phyloP scores from a whole-genome alignment of 1,140 invertebrate genomes.

The Drosophila hydei region DNA sequence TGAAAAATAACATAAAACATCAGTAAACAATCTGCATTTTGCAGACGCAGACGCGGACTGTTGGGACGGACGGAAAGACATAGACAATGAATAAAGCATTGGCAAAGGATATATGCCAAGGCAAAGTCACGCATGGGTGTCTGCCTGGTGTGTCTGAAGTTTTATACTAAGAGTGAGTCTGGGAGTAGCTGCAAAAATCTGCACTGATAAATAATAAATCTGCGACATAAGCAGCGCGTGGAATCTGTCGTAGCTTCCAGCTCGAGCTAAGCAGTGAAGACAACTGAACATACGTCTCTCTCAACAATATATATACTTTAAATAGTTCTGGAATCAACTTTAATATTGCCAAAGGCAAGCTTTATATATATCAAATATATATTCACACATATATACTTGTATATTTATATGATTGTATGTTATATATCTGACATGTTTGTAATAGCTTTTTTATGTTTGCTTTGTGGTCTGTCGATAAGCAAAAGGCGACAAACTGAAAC shows the following conservation, averaged over 20 bases:
- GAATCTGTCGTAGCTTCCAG: slow-evolving; percentile 21
- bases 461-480: slow-evolving; percentile 46
- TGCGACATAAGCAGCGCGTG: slow-evolving; percentile 51
- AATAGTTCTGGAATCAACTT: too few relatives aligned
- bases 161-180: slow-evolving; percentile 46
- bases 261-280: slow-evolving; percentile 7
- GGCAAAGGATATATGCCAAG: slow-evolving; percentile 37
- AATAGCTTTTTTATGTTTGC: slow-evolving; percentile 67
- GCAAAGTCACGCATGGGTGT: slow-evolving; percentile 17
- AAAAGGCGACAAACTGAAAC: slow-evolving; percentile 16
- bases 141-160: slow-evolving; percentile 48
- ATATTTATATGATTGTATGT: too few relatives aligned
- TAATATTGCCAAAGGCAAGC: too few relatives aligned
- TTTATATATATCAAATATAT: slow-evolving; percentile 7
- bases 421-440: slow-evolving; percentile 24
- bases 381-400: background rate
- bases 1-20: slow-evolving; percentile 68
- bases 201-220: slow-evolving; percentile 80
- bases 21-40: slow-evolving; percentile 76
- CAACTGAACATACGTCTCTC: too few relatives aligned
- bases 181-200: slow-evolving; percentile 66
- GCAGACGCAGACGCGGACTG: slow-evolving; percentile 32
- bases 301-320: too few relatives aligned
- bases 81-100: slow-evolving; percentile 72
- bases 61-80: slow-evolving; percentile 9